A percentile compares a stretch with the other conserved stretches of the same genome.
phyloP scores from a whole-genome alignment of 2,797 vertebrate species.

The Tragopan temminckii region DNA sequence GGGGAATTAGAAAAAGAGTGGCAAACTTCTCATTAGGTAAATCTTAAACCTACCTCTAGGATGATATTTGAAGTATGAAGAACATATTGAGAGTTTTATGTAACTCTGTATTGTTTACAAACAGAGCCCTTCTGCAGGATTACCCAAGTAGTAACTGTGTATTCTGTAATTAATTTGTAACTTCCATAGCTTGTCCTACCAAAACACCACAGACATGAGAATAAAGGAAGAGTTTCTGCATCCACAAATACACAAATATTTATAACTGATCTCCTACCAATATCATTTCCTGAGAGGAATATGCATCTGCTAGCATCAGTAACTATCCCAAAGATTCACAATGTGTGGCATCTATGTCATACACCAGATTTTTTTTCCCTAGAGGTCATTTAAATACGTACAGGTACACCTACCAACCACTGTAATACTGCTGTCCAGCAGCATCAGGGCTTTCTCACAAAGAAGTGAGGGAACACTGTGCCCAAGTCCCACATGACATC shows the following conservation, averaged over 20 bases:
- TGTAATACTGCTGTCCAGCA: background rate
- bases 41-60: background rate
- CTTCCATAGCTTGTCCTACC: background rate
- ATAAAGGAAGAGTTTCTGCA: background rate
- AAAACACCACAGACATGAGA: background rate
- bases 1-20: background rate
- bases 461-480: background rate
- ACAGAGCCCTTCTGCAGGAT: background rate
- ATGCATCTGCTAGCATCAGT: background rate
- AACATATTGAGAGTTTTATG: background rate
- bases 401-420: background rate
- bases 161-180: background rate
- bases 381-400: background rate
- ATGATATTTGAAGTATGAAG: background rate
- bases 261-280: rapidly evolving
- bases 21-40: background rate
- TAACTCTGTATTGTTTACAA: background rate
- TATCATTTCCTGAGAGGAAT: background rate
- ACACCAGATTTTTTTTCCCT: background rate
- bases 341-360: background rate
- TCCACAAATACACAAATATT: background rate
- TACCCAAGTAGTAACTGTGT: background rate
- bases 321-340: background rate
- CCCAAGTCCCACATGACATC: background rate
- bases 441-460: background rate